Conservation (phyloP, 2,797 vertebrate genomes). For the Gymnodraco acuticeps region DNA sequence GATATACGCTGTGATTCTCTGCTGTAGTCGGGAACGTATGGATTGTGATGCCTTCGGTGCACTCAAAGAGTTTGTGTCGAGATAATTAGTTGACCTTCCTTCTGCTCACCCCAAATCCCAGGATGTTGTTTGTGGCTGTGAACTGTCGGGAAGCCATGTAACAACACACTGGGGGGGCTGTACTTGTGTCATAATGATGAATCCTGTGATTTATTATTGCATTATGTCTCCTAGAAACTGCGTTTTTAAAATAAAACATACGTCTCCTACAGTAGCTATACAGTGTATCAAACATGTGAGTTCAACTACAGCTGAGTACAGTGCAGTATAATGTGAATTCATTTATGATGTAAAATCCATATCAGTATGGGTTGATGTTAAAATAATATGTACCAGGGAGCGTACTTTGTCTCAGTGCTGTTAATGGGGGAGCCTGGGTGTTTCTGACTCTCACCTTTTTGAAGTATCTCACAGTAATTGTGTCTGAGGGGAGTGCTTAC, state of each 20-base stretch:
- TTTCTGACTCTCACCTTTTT: slow-evolving; percentile 62
- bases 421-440: slow-evolving; percentile 29
- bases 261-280: neutral
- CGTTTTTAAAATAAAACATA: neutral
- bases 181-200: slow-evolving; percentile 12
- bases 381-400: neutral
- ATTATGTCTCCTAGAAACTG: slow-evolving; percentile 7
- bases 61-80: slow-evolving; percentile 22
- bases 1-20: slow-evolving; percentile 41
- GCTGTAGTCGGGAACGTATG: neutral
- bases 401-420: slow-evolving; percentile 23
- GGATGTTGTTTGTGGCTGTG: slow-evolving; percentile 35
- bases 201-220: slow-evolving; percentile 19
- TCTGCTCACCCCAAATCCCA: slow-evolving; percentile 32
- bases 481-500: slow-evolving; percentile 61
- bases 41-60: neutral
- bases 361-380: neutral
- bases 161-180: slow-evolving; percentile 30
- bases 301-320: neutral
- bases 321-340: neutral
- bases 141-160: slow-evolving; percentile 37
- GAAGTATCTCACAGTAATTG: slow-evolving; percentile 64
- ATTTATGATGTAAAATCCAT: neutral
- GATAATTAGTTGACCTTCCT: slow-evolving; percentile 47
- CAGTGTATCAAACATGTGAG: neutral